Evolutionary conservation across 2,888 invertebrate genomes (phyloP), one percentile per base, ranked within the genome.

Genomic region (Lagria hirta): DNA sequence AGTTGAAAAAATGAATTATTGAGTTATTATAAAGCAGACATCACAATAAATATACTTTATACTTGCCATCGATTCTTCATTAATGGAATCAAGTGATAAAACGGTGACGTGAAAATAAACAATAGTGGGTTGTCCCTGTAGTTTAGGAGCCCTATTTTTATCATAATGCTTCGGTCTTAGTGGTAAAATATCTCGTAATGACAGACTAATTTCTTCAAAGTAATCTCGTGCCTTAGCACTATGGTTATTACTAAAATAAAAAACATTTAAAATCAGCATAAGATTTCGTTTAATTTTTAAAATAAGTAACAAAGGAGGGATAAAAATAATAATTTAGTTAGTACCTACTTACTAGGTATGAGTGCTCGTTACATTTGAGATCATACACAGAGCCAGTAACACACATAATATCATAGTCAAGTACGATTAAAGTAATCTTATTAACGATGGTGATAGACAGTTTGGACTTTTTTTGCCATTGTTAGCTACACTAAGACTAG

Each of bases 81-180:
- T 92, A 53, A 95, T 93, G n/a, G 93, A 93, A 74, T 94, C 93
- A 56, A 94, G 73, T 29, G 91, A 91, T 46, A 92, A 74, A 1
- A 92, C 92, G 4, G 92, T 92, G 32, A 92, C 91, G 65, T 92
- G 92, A 64, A 92, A 93, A 69, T 91, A 90, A 21, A 92, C 92
- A 27, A 89, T 79, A 1, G 92, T 93, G 2, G 92, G 88, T 67
- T 90, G 88, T 1, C 89, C 90, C 60, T 87, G 75, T 36, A 84
- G 77, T 70, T 91, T 92, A 1, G 92, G 92, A 0, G 92, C 89
- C 48, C 89, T 77, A 73, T 91, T 92, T 74, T 92, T 92, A 69
- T 92, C 92, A 64, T 92, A 92, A 51, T 86, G 83, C 72, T 90
- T 91, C 20, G 87, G 84, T 63, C 86, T 87, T 46, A 85, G 76